Conservation (phyloP, 2,888 invertebrate species). For the Pristionchus entomophagus region DNA sequence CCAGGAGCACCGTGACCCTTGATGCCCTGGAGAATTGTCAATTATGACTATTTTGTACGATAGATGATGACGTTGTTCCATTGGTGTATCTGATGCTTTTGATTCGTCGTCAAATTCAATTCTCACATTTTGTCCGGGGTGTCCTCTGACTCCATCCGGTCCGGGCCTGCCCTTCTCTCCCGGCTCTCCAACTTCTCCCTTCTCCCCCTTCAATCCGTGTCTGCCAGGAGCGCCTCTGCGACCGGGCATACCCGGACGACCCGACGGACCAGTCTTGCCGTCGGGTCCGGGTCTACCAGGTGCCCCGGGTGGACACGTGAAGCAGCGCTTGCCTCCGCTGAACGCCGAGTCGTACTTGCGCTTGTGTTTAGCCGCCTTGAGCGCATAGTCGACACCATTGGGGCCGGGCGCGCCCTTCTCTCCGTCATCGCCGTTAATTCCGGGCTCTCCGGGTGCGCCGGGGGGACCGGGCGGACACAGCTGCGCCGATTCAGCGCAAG, state of each 20-base stretch:
- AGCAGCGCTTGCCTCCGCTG: constrained; percentile 18
- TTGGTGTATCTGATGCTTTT: background rate
- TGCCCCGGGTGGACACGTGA: constrained; percentile 17
- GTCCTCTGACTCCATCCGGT: constrained; percentile 26
- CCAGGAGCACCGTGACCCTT: constrained; percentile 32
- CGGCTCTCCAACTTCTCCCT: constrained; percentile 28
- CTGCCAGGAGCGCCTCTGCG: constrained; percentile 37
- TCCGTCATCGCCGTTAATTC: background rate
- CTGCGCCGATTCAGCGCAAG: constrained; percentile 34
- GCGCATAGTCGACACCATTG: constrained; percentile 1
- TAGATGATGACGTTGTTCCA: too few relatives aligned
- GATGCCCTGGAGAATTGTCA: constrained; percentile 7
- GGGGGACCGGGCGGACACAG: constrained; percentile 32
- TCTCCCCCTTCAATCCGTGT: constrained; percentile 46
- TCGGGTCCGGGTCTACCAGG: constrained; percentile 28
- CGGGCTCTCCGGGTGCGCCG: background rate
- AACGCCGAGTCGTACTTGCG: background rate
- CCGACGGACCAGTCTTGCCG: constrained; percentile 11
- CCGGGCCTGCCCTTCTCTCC: constrained; percentile 27
- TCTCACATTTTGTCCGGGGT: constrained; percentile 40
- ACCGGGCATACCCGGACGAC: constrained; percentile 40
- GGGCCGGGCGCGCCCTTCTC: constrained; percentile 1
- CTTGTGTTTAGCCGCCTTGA: background rate
- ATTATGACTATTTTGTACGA: background rate
- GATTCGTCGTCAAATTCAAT: background rate